phyloP scores from a whole-genome alignment of 2,888 invertebrate genomes.

The Theretra japonica region DNA sequence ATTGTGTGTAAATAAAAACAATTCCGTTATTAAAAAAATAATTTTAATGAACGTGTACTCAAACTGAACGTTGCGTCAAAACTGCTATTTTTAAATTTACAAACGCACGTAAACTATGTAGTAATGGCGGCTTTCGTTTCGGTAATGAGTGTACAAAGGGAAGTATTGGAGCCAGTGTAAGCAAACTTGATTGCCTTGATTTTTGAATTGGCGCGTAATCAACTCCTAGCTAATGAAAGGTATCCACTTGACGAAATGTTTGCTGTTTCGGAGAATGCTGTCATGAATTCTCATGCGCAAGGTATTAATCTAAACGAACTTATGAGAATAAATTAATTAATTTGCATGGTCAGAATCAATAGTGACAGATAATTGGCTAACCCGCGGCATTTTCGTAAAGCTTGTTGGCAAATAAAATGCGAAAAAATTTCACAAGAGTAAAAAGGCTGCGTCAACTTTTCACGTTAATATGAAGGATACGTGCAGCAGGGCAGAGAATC shows the following conservation, averaged over 20 bases:
- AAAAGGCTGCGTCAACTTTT: conserved; percentile 40
- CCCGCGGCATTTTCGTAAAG: conserved; percentile 4
- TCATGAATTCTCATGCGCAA: not conserved
- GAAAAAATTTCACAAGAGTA: conserved; percentile 43
- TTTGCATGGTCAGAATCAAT: conserved; percentile 4
- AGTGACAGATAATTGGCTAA: conserved; percentile 11
- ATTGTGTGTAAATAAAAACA: no score
- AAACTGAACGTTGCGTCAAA: not conserved
- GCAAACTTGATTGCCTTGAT: conserved; percentile 18
- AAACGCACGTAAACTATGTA: not conserved
- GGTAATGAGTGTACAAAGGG: conserved; percentile 21
- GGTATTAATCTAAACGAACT: not conserved
- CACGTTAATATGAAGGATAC: conserved; percentile 46
- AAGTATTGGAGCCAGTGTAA: conserved; percentile 10
- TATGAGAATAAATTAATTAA: conserved; percentile 1
- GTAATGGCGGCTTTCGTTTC: conserved; percentile 15
- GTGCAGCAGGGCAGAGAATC: conserved; percentile 35
- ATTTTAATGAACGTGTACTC: not conserved
- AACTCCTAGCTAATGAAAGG: conserved; percentile 20
- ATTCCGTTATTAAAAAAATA: not conserved
- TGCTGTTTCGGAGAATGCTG: conserved; percentile 20
- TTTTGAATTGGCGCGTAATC: conserved; percentile 20
- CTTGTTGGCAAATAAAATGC: conserved; percentile 26
- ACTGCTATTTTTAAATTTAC: not conserved
- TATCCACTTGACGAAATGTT: conserved; percentile 20